Percentiles rank a stretch among this genome's conserved stretches.
Conservation (phyloP, 2,888 invertebrate species). For the Epirrita christyi region DNA sequence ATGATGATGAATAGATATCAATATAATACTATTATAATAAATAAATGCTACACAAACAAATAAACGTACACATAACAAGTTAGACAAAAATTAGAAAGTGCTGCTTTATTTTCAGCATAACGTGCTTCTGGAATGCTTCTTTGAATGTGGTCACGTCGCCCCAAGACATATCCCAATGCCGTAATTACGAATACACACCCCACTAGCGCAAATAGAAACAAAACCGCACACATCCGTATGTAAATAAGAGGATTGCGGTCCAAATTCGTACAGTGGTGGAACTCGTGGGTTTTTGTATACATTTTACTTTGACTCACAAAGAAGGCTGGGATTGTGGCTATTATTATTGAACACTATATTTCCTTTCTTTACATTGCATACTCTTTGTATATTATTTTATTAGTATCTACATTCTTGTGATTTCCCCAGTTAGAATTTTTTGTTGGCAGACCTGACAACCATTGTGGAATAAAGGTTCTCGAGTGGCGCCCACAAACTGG, state of each 20-base stretch:
- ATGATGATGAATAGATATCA: too few species aligned
- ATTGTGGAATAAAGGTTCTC: too few species aligned
- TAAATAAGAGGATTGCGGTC: conserved; percentile 68
- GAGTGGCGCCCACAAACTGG: too few species aligned
- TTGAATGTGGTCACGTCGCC: conserved; percentile 64
- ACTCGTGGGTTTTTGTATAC: background rate
- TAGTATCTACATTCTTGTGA: too few species aligned
- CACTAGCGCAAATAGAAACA: conserved; percentile 77
- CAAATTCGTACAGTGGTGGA: conserved; percentile 43
- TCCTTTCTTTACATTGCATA: background rate
- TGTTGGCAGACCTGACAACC: too few species aligned
- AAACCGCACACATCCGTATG: conserved; percentile 78
- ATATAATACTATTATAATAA: too few species aligned
- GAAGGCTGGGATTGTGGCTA: background rate
- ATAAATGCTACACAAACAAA: too few species aligned
- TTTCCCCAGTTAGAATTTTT: too few species aligned
- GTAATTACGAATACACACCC: conserved; percentile 80
- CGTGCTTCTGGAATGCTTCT: conserved; percentile 40
- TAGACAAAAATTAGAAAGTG: too few species aligned
- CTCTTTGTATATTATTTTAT: too few species aligned
- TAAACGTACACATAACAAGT: too few species aligned
- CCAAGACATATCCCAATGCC: conserved; percentile 73
- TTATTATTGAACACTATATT: background rate
- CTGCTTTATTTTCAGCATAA: too few species aligned
- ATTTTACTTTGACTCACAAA: conserved; percentile 1